Conservation (phyloP, 2,113 vertebrate species). For the Tauraco erythrolophus region DNA sequence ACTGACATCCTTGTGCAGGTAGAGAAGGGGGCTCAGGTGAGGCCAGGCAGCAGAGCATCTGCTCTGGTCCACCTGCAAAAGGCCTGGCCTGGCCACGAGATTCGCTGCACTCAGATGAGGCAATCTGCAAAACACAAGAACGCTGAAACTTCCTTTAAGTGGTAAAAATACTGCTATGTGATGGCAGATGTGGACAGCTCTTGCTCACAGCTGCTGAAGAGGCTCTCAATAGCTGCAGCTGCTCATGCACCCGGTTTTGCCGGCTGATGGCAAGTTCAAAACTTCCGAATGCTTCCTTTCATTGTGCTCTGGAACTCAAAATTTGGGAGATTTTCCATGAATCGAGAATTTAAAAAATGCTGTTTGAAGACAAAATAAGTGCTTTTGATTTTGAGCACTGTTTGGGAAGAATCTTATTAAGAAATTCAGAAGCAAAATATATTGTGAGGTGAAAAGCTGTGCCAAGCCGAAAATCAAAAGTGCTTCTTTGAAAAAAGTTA, state of each 20-base stretch:
- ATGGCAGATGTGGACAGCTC: conserved; percentile 3
- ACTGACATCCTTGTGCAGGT: neutral
- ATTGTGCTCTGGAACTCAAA: neutral
- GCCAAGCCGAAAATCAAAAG: neutral
- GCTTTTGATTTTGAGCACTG: neutral
- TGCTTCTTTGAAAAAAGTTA: neutral
- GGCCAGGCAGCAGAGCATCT: neutral
- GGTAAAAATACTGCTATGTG: neutral
- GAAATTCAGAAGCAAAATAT: neutral
- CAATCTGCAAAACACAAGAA: neutral
- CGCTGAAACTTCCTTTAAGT: neutral
- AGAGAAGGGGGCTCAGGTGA: neutral
- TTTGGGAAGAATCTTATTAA: neutral
- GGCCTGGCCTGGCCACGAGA: neutral
- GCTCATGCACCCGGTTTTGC: neutral
- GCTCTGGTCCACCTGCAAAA: neutral
- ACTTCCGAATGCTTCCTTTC: neutral
- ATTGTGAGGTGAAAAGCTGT: neutral
- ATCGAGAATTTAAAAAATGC: neutral
- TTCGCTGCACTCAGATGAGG: neutral
- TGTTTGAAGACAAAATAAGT: neutral
- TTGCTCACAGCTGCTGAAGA: conserved; percentile 30
- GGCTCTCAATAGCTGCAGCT: neutral
- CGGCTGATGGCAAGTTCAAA: neutral
- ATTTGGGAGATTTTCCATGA: neutral